Percentiles rank a stretch among this genome's conserved stretches.
Evolutionary conservation across 2,797 vertebrate species (phyloP).

Genomic region (Mycteria americana): DNA sequence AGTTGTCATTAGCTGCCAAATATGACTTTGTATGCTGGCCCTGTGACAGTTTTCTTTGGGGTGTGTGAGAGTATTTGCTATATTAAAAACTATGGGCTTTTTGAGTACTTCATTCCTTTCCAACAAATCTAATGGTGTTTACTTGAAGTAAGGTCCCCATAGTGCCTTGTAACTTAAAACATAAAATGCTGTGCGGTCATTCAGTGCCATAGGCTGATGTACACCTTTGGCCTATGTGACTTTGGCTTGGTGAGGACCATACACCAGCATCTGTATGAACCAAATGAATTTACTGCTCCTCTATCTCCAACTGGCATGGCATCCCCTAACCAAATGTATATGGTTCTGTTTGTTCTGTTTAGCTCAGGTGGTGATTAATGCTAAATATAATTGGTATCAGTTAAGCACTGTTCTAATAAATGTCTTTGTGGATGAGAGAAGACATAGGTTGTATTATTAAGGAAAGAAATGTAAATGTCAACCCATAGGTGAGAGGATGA

Average conservation of each 20-base stretch:
- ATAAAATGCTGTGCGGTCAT: not conserved
- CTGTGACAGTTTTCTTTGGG: not conserved
- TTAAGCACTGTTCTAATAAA: not conserved
- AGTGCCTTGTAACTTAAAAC: not conserved
- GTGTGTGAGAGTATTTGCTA: not conserved
- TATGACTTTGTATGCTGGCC: not conserved
- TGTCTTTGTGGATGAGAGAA: not conserved
- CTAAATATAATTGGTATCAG: not conserved
- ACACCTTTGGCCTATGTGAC: not conserved
- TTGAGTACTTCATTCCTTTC: not conserved
- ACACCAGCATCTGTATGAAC: not conserved
- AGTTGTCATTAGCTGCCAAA: not conserved
- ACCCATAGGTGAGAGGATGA: not conserved
- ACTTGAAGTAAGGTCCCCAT: not conserved
- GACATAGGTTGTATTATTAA: not conserved
- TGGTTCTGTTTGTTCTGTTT: not conserved
- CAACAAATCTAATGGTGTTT: not conserved
- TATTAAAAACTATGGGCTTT: not conserved
- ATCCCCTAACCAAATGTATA: not conserved
- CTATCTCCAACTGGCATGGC: not conserved
- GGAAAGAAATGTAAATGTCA: not conserved
- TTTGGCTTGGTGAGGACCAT: not conserved
- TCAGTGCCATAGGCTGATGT: not conserved
- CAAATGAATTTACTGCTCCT: not conserved
- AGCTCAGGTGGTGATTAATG: not conserved